A percentile compares a stretch with the other conserved stretches of the same genome.
phyloP scores from a whole-genome alignment of 2,113 vertebrate genomes.

The Malurus alboscapulatus region DNA sequence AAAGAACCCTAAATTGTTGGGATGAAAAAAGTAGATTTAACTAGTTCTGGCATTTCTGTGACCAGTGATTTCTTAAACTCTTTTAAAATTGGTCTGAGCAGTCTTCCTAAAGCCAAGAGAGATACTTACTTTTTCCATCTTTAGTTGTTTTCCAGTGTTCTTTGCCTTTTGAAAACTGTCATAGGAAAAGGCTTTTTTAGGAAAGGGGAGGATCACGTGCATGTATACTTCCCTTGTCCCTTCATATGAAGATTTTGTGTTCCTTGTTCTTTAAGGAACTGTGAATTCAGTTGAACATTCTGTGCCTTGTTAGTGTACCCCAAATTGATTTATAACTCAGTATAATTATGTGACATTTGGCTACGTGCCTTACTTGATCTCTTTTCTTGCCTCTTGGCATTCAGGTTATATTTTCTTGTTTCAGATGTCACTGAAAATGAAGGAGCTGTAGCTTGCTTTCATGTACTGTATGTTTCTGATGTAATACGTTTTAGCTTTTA shows the following conservation, averaged over 20 bases:
- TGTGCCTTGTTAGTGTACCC: neutral
- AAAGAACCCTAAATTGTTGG: neutral
- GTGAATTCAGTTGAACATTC: neutral
- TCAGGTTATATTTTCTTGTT: slow-evolving; percentile 44
- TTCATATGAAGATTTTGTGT: neutral
- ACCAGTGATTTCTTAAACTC: neutral
- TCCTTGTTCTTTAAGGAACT: neutral
- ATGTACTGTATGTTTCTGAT: neutral
- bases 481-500: neutral
- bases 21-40: neutral
- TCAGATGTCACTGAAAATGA: neutral
- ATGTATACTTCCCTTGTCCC: neutral
- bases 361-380: neutral
- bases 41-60: neutral
- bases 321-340: neutral
- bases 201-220: neutral
- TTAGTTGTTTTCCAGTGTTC: neutral
- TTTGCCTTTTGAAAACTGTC: neutral
- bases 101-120: neutral
- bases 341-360: neutral
- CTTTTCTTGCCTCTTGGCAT: neutral
- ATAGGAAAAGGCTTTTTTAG: neutral
- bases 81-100: neutral
- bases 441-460: slow-evolving; percentile 12
- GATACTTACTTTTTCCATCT: neutral